Evolutionary conservation across 2,888 invertebrate species (phyloP).

Genomic region (Sesamia inferens): DNA sequence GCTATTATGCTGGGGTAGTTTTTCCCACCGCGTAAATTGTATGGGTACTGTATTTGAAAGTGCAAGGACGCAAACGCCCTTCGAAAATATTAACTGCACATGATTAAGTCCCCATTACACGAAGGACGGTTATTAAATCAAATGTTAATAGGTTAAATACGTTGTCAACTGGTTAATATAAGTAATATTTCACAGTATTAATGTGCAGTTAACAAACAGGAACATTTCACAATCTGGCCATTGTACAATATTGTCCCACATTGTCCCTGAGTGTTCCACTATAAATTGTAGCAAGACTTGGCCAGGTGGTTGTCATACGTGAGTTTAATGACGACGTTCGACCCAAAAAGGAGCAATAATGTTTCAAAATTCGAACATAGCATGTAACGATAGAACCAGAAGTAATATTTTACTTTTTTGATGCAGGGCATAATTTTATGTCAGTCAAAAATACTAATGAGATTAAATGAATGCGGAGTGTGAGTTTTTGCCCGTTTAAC

Average conservation of each 20-base stretch:
- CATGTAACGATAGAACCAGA: slow-evolving; percentile 12
- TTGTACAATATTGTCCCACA: slow-evolving; percentile 46
- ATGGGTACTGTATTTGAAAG: slow-evolving; percentile 34
- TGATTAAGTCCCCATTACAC: slow-evolving; percentile 30
- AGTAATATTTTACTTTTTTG: slow-evolving; percentile 29
- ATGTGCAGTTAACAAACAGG: slow-evolving; percentile 48
- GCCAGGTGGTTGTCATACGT: slow-evolving; percentile 46
- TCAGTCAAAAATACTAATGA: slow-evolving; percentile 10
- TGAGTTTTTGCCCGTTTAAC: slow-evolving; percentile 7
- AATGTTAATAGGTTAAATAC: slow-evolving; percentile 52
- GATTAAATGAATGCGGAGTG: background rate
- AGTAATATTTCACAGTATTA: slow-evolving; percentile 47
- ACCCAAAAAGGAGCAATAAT: background rate
- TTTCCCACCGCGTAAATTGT: background rate
- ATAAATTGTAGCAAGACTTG: slow-evolving; percentile 36
- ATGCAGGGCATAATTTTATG: slow-evolving; percentile 24
- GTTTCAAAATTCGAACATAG: slow-evolving; percentile 3
- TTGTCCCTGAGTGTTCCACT: slow-evolving; percentile 34
- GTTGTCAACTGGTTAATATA: slow-evolving; percentile 42
- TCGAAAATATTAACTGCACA: slow-evolving; percentile 23
- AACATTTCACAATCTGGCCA: slow-evolving; percentile 55
- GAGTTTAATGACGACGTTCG: slow-evolving; percentile 18
- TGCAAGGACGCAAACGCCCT: slow-evolving; percentile 23
- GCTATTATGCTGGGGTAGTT: background rate
- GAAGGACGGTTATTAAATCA: slow-evolving; percentile 53